Evolutionary conservation across 2,113 vertebrate genomes (phyloP).

Genomic region (Indicator indicator): DNA sequence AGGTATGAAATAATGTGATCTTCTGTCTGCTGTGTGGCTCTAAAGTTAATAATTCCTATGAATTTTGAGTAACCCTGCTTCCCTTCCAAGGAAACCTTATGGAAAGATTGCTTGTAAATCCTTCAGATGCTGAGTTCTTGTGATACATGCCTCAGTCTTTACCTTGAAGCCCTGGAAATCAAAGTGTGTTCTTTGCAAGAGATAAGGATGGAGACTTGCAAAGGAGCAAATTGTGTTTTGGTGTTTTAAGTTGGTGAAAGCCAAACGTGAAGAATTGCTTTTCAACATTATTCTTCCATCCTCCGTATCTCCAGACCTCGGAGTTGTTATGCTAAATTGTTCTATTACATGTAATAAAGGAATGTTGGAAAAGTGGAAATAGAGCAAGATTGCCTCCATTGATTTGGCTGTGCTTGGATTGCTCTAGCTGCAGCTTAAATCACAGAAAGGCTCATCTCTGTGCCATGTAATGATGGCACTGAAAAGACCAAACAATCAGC

Average conservation of each 20-base stretch:
- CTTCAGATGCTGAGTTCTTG: slow-evolving; percentile 59
- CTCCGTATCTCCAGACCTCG: slow-evolving; percentile 33
- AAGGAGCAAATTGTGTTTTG: slow-evolving; percentile 75
- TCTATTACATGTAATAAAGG: slow-evolving; percentile 42
- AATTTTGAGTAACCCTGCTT: slow-evolving; percentile 74
- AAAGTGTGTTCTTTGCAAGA: slow-evolving; percentile 57
- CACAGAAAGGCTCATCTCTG: not conserved
- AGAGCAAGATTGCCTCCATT: not conserved
- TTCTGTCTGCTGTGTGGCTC: slow-evolving; percentile 48
- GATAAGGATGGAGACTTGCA: slow-evolving; percentile 69
- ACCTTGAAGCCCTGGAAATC: slow-evolving; percentile 65
- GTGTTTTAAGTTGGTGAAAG: slow-evolving; percentile 71
- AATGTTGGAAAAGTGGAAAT: slow-evolving; percentile 47
- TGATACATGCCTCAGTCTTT: slow-evolving; percentile 72
- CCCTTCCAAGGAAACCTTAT: slow-evolving; percentile 68
- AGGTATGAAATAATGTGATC: slow-evolving; percentile 20
- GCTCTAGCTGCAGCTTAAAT: slow-evolving; percentile 23
- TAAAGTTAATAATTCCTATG: slow-evolving; percentile 76
- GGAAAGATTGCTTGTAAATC: slow-evolving; percentile 75
- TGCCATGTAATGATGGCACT: not conserved
- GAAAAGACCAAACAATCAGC: slow-evolving; percentile 24
- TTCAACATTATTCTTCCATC: slow-evolving; percentile 61
- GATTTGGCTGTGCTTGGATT: slow-evolving; percentile 11
- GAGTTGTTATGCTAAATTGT: slow-evolving; percentile 60
- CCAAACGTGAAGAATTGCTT: slow-evolving; percentile 72